Conservation (phyloP, 2,113 vertebrate species). For the Danionella cerebrum region DNA sequence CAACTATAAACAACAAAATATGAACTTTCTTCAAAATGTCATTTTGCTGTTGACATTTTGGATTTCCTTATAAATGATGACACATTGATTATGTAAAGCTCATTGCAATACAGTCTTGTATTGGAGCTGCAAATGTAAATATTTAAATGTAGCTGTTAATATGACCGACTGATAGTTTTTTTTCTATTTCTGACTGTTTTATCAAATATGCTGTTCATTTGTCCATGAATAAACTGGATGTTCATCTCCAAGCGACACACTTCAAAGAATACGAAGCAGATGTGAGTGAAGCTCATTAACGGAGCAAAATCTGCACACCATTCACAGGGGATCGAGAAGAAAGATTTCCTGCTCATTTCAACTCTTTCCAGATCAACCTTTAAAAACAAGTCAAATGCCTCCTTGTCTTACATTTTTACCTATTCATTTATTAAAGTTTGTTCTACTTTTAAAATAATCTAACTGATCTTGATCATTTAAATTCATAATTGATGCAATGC, state of each 20-base stretch:
- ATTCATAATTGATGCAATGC: too few species aligned
- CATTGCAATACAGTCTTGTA: background rate
- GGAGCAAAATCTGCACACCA: slow-evolving; percentile 14
- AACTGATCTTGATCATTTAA: too few species aligned
- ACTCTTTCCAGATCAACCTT: background rate
- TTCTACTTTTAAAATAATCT: too few species aligned
- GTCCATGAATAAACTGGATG: background rate
- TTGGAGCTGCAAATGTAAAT: too few species aligned
- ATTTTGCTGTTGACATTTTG: too few species aligned
- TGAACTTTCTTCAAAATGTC: background rate
- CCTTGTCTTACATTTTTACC: background rate
- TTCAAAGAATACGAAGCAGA: slow-evolving; percentile 35
- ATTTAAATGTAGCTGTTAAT: too few species aligned
- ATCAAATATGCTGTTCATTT: background rate
- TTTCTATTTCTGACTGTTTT: background rate
- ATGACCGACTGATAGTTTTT: too few species aligned
- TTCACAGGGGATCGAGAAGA: background rate
- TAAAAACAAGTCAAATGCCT: background rate
- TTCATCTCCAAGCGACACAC: slow-evolving; percentile 9
- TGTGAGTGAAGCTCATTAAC: slow-evolving; percentile 32
- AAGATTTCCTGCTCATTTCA: background rate
- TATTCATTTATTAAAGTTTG: background rate
- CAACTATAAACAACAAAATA: background rate
- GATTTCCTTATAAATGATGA: background rate
- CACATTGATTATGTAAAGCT: background rate